Evolutionary conservation across 2,797 vertebrate species (phyloP), one percentile per base, ranked within the genome.

Genomic region (Linurgus olivaceus): DNA sequence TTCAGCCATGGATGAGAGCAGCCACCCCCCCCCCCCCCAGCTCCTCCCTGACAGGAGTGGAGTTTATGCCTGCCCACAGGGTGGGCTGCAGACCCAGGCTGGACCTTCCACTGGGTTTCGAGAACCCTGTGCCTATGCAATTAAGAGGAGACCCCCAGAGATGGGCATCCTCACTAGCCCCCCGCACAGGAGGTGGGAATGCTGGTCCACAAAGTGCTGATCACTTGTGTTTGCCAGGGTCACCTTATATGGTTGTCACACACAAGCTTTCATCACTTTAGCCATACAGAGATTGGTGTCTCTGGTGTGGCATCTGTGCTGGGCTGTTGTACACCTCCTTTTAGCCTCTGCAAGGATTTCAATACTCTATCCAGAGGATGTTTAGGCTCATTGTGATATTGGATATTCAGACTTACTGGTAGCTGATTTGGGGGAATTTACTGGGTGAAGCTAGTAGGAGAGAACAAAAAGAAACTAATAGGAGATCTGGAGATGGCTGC

Each of bases 131-230:
- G 11, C 21, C 52, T 83, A 21, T 87, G 54, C 23, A 74, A 2
- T 61, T 9, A 23, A 44, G 47, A 51, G 23, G 6, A 93, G 12
- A 66, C 1, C 2, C 9, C 8, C 31, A 55, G 31, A 16, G 16
- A 44, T 1, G 1, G 11, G 12, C 23, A 62, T 66, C 23, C 68
- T 73, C 25, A 38, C 17, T 63, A 67, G 8, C 40, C 24, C 21
- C 5, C 13, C 4, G 3, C 1, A 1, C 5, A 47, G 12, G 17
- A 70, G 23, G 12, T 73, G 23, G 44, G 35, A 44, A 47, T 2
- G 0, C 17, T 0, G 0, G 31, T 68, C 54, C 33, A 61, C 3
- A 2, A 17, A 63, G 26, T 7, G 1, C 24, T 33, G 33, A 38
- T 62, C 40, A 38, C 24, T 42, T 67, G 26, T 3, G 0, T 38